Conservation (phyloP, 2,888 invertebrate species). For the Trichogramma evanescens region DNA sequence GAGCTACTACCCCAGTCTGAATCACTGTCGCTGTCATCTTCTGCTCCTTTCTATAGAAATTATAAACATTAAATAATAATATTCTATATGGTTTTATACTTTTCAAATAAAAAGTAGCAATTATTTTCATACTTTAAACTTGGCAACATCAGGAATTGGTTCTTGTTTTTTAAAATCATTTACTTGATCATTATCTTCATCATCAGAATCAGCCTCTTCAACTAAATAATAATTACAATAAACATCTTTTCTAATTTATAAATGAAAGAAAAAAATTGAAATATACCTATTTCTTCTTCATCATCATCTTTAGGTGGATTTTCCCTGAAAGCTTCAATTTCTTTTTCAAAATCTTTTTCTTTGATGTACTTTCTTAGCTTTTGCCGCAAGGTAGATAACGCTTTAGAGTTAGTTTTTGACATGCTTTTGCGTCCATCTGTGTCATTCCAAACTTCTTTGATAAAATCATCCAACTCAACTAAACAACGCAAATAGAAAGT, state of each 20-base stretch:
- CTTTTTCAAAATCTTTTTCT: slow-evolving; percentile 85
- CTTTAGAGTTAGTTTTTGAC: slow-evolving; percentile 90
- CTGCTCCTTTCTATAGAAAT: slow-evolving; percentile 37
- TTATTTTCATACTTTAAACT: slow-evolving; percentile 38
- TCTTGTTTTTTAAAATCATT: slow-evolving; percentile 43
- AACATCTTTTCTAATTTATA: neutral
- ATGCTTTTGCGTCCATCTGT: slow-evolving; percentile 75
- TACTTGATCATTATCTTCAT: slow-evolving; percentile 45
- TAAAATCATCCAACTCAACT: slow-evolving; percentile 84
- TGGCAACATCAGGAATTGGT: slow-evolving; percentile 42
- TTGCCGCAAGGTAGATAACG: slow-evolving; percentile 86
- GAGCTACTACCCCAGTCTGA: slow-evolving; percentile 85
- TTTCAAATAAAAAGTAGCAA: too few relatives aligned
- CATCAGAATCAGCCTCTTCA: slow-evolving; percentile 58
- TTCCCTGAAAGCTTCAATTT: slow-evolving; percentile 77
- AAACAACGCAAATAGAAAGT: slow-evolving; percentile 82
- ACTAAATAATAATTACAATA: slow-evolving; percentile 25
- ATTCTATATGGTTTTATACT: too few relatives aligned
- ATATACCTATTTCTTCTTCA: slow-evolving; percentile 61
- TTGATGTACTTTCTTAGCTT: slow-evolving; percentile 80
- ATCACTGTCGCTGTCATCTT: slow-evolving; percentile 73
- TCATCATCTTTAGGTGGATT: slow-evolving; percentile 79
- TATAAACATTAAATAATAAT: too few relatives aligned
- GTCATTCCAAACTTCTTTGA: slow-evolving; percentile 91
- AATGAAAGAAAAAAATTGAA: neutral